A percentile compares a stretch with the other conserved stretches of the same genome.
These are phyloP conservation scores for Propithecus perrieri DNA, from an alignment of 2,797 vertebrate genomes.

Conservation along the genomic window DNA sequence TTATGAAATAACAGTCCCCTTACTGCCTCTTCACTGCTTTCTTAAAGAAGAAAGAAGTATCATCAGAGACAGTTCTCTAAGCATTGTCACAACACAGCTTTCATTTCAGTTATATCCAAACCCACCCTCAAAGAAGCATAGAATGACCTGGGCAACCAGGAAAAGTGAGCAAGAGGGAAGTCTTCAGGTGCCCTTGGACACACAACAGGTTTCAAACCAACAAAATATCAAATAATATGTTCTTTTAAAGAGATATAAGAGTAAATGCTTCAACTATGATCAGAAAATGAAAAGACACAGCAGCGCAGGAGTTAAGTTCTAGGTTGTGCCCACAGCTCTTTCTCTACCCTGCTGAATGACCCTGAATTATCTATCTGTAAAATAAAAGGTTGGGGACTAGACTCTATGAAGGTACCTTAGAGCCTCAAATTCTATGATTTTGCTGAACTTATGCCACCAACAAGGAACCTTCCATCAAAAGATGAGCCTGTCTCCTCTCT, in stretches of 20 bases:
- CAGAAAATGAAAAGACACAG: neutral
- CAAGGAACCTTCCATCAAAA: neutral
- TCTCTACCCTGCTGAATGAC: neutral
- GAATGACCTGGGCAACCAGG: neutral
- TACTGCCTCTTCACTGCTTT: neutral
- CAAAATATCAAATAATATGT: neutral
- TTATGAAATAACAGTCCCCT: neutral
- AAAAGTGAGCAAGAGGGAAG: neutral
- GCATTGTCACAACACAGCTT: neutral
- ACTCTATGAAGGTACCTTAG: neutral
- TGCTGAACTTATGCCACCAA: constrained; percentile 3
- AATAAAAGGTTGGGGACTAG: neutral
- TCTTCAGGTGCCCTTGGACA: neutral
- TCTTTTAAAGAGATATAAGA: neutral
- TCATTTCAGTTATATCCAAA: neutral
- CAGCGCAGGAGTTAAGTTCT: neutral
- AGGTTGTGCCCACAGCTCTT: neutral
- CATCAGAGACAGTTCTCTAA: neutral
- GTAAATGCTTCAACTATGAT: neutral
- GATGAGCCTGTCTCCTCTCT: neutral
- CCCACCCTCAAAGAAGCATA: neutral
- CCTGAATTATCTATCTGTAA: neutral
- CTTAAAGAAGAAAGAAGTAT: neutral
- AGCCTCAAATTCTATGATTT: neutral
- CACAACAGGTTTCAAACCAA: constrained; percentile 3